A percentile compares a stretch with the other conserved stretches of the same genome.
Evolutionary conservation across 1,140 invertebrate species (phyloP).

Genomic region (Drosophila obscura): DNA sequence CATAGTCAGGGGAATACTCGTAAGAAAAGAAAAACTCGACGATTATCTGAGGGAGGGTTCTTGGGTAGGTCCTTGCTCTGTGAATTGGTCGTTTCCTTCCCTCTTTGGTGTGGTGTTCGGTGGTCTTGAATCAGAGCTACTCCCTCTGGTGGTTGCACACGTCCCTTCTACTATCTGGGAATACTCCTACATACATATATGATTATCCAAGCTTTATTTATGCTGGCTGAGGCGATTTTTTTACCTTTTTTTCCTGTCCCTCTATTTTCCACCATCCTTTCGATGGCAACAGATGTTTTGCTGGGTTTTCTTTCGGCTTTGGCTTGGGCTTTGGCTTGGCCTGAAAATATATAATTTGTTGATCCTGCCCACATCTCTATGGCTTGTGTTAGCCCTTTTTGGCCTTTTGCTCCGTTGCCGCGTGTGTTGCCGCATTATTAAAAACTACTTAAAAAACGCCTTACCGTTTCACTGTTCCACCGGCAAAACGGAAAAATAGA

Average conservation of each 20-base stretch:
- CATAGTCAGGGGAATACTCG: neutral
- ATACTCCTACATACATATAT: conserved; percentile 29
- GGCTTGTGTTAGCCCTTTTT: conserved; percentile 49
- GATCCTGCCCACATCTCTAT: conserved; percentile 45
- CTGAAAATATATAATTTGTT: conserved; percentile 39
- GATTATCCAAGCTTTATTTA: conserved; percentile 66
- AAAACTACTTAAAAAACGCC: conserved; percentile 74
- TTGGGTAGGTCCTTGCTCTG: neutral
- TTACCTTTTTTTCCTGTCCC: conserved; percentile 8
- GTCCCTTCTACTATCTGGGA: no score
- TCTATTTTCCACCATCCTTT: conserved; percentile 39
- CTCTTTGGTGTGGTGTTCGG: no score
- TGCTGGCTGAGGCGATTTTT: conserved; percentile 46
- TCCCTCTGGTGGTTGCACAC: no score
- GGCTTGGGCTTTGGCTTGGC: conserved; percentile 1
- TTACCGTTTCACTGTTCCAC: conserved; percentile 33
- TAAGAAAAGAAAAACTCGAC: conserved; percentile 18
- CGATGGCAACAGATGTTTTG: conserved; percentile 47
- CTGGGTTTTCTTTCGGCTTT: neutral
- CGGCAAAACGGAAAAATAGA: conserved; percentile 20
- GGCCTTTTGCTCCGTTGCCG: conserved; percentile 50
- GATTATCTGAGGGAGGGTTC: conserved; percentile 45
- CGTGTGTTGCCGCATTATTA: conserved; percentile 71
- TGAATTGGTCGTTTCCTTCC: no score
- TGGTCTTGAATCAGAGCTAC: no score